Evolutionary conservation across 2,797 vertebrate species (phyloP), one percentile per base, ranked within the genome.

Genomic region (Leptatherina wallacei): DNA sequence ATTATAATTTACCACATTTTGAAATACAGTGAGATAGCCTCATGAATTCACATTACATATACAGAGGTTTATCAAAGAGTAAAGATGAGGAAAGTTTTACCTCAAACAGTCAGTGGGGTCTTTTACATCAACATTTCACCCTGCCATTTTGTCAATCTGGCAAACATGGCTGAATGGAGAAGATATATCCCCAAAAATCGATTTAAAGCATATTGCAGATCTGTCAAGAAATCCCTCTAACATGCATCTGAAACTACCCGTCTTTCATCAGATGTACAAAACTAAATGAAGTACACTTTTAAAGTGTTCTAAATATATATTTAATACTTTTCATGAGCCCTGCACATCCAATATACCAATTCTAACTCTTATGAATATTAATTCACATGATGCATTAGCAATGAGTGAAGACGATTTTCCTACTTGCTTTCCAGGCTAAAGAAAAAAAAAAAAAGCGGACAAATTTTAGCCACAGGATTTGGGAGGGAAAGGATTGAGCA

Each of bases 361-460:
- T 85, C 61, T 20, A 66, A 61, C 67, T 82, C 29, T 76, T 69
- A 80, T 87, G 73, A 91, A 88, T 88, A 85, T 83, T 79, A 85
- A 86, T 81, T 78, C 2, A 60, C 9, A 27, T 66, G 59, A 84
- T 47, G 38, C 61, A 86, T 90, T 88, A 86, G 73, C 58, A 71
- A 40, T 51, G 54, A 36, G 68, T 61, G 59, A 72, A 71, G 59
- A 71, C 71, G 71, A 71, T 73, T 74, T 79, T 67, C 24, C 9
- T 73, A 57, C 61, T 67, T 40, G 61, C 27, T 55, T 84, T 75
- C 79, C 65, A 60, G 61, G 68, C 75, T 61, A 75, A 78, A 79
- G 3, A 32, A 14, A 22, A 33, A 30, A 3, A 57, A 57, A 64
- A 65, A 64, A 80, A 68, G 64, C 81, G 73, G 84, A 85, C 63